Evolutionary conservation across 1,140 invertebrate species (phyloP).

Genomic region (Lysiphlebus fabarum): DNA sequence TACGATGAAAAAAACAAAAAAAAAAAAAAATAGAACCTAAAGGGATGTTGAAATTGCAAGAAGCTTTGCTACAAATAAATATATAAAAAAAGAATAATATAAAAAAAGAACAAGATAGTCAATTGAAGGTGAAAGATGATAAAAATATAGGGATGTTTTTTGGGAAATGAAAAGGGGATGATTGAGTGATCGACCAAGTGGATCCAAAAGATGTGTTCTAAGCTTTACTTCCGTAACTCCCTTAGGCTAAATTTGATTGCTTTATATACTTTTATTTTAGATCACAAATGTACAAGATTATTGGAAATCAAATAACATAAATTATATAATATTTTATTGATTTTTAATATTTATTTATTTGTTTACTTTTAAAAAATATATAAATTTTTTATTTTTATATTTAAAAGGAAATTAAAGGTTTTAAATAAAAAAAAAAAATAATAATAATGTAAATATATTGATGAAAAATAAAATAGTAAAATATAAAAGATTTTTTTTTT

Average conservation of each 20-base stretch:
- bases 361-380: too few relatives aligned
- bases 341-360: too few relatives aligned
- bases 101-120: neutral
- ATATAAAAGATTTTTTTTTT: too few relatives aligned
- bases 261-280: conserved; percentile 23
- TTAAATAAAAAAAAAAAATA: too few relatives aligned
- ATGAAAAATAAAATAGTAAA: too few relatives aligned
- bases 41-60: neutral
- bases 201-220: conserved; percentile 20
- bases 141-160: too few relatives aligned
- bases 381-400: too few relatives aligned
- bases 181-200: conserved; percentile 40
- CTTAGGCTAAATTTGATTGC: conserved; percentile 47
- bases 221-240: conserved; percentile 28
- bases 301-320: too few relatives aligned
- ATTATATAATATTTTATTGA: too few relatives aligned
- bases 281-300: too few relatives aligned
- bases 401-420: too few relatives aligned
- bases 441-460: too few relatives aligned
- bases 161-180: conserved; percentile 25
- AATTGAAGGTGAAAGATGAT: conserved; percentile 4
- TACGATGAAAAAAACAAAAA: conserved; percentile 4
- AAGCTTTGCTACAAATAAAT: conserved; percentile 16
- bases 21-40: conserved; percentile 22
- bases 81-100: conserved; percentile 22